phyloP scores from a whole-genome alignment of 2,888 invertebrate genomes.

The Agriopis marginaria region DNA sequence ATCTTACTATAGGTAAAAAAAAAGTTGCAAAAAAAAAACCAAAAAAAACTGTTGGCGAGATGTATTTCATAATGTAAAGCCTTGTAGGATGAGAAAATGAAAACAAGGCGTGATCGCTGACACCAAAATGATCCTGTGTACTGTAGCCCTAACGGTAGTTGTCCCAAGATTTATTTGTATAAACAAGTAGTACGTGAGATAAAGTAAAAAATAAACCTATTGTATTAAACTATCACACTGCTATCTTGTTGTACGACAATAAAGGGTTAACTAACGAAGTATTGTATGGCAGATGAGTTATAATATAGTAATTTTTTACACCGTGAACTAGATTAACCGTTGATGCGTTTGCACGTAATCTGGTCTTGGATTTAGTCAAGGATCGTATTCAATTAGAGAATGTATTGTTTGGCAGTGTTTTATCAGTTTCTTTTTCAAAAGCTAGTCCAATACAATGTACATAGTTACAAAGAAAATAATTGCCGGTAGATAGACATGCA shows the following conservation, averaged over 20 bases:
- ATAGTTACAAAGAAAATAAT: neutral
- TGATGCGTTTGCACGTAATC: conserved; percentile 65
- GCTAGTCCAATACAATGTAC: neutral
- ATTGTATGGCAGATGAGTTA: conserved; percentile 70
- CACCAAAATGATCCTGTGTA: neutral
- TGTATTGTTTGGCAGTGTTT: conserved; percentile 32
- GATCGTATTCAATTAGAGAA: conserved; percentile 38
- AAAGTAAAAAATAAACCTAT: conserved; percentile 42
- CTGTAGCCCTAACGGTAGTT: conserved; percentile 59
- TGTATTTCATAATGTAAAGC: too few relatives aligned
- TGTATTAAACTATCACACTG: conserved; percentile 23
- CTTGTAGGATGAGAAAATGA: too few relatives aligned
- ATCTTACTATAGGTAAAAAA: too few relatives aligned
- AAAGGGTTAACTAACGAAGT: conserved; percentile 76
- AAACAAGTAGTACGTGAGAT: conserved; percentile 74
- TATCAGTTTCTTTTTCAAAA: neutral
- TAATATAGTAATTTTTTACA: conserved; percentile 60
- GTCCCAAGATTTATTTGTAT: conserved; percentile 80
- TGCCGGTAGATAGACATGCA: neutral
- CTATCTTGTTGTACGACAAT: conserved; percentile 37
- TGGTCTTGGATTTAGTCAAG: conserved; percentile 44
- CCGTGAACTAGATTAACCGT: conserved; percentile 59
- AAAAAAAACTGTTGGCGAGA: too few relatives aligned
- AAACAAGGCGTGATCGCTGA: too few relatives aligned
- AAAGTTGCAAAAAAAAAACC: too few relatives aligned